phyloP scores from a whole-genome alignment of 2,797 vertebrate genomes.

The Sebastes paucispinis region DNA sequence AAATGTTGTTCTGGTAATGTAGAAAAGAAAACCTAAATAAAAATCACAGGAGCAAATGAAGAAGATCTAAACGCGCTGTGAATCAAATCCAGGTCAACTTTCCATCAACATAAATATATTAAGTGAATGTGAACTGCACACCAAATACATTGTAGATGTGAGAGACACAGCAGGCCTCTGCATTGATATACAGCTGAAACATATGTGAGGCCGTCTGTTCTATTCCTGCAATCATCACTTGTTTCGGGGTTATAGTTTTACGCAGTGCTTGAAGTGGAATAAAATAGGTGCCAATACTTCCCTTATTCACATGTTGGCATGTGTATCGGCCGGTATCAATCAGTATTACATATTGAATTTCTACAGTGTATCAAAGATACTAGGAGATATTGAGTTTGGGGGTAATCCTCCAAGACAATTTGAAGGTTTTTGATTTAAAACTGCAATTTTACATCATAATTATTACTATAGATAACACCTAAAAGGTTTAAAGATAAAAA shows the following conservation, averaged over 20 bases:
- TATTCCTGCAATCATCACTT: constrained; percentile 26
- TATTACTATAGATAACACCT: no score
- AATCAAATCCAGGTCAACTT: not conserved
- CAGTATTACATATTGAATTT: no score
- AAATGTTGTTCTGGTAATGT: not conserved
- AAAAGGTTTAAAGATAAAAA: no score
- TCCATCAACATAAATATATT: not conserved
- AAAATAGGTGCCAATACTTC: not conserved
- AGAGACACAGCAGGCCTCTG: not conserved
- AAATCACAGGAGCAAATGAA: not conserved
- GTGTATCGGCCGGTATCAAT: no score
- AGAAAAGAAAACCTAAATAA: not conserved
- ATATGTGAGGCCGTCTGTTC: not conserved
- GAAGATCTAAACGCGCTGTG: not conserved
- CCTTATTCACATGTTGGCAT: not conserved
- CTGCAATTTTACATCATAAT: no score
- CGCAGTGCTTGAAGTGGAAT: not conserved
- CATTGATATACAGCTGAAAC: not conserved
- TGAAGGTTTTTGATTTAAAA: no score
- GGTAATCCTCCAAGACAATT: no score
- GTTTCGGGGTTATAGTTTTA: constrained; percentile 38
- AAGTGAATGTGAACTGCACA: not conserved
- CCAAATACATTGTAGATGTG: not conserved
- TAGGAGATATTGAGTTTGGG: no score
- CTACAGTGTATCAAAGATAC: no score